phyloP scores from a whole-genome alignment of 1,140 invertebrate species.

The Littorina saxatilis region DNA sequence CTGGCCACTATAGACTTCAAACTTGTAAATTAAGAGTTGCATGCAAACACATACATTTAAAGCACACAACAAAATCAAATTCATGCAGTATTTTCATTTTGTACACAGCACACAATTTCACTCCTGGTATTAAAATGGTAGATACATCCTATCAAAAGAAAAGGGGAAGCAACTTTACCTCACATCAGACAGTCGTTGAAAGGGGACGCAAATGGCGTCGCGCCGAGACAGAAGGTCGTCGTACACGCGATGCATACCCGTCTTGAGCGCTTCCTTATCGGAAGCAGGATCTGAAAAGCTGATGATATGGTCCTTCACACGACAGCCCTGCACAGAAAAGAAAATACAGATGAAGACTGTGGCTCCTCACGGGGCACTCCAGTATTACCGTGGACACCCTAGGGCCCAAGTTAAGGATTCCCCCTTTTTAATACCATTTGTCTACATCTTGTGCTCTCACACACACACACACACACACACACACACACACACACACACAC shows the following conservation, averaged over 20 bases:
- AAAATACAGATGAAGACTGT: conserved; percentile 21
- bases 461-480: neutral
- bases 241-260: conserved; percentile 58
- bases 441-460: no score
- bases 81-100: no score
- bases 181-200: conserved; percentile 63
- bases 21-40: no score
- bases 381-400: no score
- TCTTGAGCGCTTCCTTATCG: conserved; percentile 27
- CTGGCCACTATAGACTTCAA: no score
- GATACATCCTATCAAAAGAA: neutral
- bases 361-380: no score
- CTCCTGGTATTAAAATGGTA: neutral
- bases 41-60: no score
- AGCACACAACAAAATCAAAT: no score
- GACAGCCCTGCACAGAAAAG: conserved; percentile 65
- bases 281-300: conserved; percentile 38
- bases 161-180: conserved; percentile 49
- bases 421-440: no score
- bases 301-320: conserved; percentile 72
- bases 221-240: conserved; percentile 70
- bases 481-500: neutral
- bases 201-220: conserved; percentile 70
- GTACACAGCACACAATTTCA: neutral
- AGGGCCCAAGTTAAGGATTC: no score